Evolutionary conservation across 2,797 vertebrate species (phyloP), one percentile per base, ranked within the genome.

Genomic region (Myotis daubentonii): DNA sequence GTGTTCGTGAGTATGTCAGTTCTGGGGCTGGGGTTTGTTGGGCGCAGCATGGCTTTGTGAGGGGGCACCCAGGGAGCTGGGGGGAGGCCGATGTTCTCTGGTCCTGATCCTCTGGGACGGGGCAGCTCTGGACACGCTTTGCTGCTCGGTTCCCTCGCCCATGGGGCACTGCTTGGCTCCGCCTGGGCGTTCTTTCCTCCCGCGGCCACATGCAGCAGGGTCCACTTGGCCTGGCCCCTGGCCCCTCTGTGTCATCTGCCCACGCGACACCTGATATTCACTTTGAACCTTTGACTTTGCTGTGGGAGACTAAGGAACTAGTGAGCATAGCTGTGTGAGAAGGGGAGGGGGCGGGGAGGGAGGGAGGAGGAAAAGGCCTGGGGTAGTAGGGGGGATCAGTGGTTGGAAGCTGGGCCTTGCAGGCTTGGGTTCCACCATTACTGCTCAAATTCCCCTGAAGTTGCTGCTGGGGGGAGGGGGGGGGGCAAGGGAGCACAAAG

Each of bases 221-320:
- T 33, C 88, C 75, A 60, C 87, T 93, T 16, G 88, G 62, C 16
- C 71, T 44, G 44, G 44, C 44, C 38, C 62, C 71, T 70, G 79
- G 55, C 13, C 57, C 51, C 79, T 80, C 51, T 28, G 55, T 80
- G 86, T 47, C 84, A 33, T 72, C 75, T 87, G 91, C 92, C 93
- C 90, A 95, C 20, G 1, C 75, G 0, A 66, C 13, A 23, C 22
- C 75, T 87, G 68, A 85, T 94, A 57, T 79, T 95, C 94, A 89
- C 96, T 94, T 96, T 96, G 96, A 66, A 79, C 74, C 80, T 93
- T 84, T 92, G 78, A 74, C 88, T 93, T 90, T 81, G 55, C 36
- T 25, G 28, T 83, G 66, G 53, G 51, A 92, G 25, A 38, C n/a
- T 36, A 16, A 84, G 38, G 66, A 87, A 62, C 57, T 51, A 76